phyloP scores from a whole-genome alignment of 2,888 invertebrate genomes.

The Scrobipalpa atriplicella region DNA sequence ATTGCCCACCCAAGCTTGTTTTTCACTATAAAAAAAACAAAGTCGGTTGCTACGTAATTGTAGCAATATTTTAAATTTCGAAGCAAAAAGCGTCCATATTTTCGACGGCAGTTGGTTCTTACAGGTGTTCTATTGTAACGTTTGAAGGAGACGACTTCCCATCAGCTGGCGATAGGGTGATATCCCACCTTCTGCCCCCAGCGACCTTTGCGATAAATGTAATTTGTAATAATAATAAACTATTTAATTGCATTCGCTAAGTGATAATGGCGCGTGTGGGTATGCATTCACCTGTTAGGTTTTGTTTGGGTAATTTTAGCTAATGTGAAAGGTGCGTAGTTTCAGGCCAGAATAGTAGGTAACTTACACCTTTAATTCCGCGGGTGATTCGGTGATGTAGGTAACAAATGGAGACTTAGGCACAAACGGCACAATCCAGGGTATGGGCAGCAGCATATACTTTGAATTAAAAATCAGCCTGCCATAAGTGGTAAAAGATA shows the following conservation, averaged over 20 bases:
- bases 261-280: background rate
- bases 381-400: too few species aligned
- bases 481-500: too few species aligned
- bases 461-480: too few species aligned
- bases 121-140: constrained; percentile 21
- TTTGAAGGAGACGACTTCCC: constrained; percentile 22
- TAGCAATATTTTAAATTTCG: constrained; percentile 14
- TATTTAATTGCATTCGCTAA: constrained; percentile 14
- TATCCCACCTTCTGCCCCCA: background rate
- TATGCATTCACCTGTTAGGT: constrained; percentile 2
- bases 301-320: background rate
- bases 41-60: too few species aligned
- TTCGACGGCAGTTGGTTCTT: constrained; percentile 14
- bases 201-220: constrained; percentile 18
- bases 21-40: background rate
- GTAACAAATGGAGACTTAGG: too few species aligned
- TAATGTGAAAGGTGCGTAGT: background rate
- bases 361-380: too few species aligned
- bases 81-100: background rate
- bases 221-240: constrained; percentile 8
- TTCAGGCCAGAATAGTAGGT: too few species aligned
- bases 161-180: background rate
- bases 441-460: too few species aligned
- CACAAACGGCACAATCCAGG: too few species aligned
- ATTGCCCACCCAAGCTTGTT: too few species aligned